Conservation (phyloP, 2,113 vertebrate species). For the Nycticebus coucang region DNA sequence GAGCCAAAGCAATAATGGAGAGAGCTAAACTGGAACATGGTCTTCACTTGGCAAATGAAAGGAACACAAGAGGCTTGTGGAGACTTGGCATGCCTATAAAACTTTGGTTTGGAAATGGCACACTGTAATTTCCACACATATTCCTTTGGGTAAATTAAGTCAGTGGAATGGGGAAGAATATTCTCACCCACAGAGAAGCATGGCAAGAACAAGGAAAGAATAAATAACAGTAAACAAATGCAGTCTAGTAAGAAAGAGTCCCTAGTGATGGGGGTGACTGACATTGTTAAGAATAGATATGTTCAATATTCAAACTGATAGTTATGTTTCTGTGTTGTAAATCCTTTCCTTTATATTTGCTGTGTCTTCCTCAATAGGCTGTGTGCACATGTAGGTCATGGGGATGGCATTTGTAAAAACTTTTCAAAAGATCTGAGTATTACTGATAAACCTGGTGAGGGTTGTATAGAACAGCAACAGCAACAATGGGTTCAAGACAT, state of each 20-base stretch:
- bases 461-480: neutral
- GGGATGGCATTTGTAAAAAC: neutral
- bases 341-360: neutral
- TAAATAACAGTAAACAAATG: neutral
- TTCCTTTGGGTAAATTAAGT: neutral
- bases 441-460: neutral
- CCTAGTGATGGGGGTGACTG: neutral
- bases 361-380: neutral
- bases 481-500: neutral
- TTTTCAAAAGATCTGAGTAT: neutral
- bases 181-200: neutral
- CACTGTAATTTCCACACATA: neutral
- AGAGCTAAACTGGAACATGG: neutral
- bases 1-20: neutral
- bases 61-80: neutral
- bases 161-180: neutral
- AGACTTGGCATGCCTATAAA: conserved; percentile 3
- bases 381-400: neutral
- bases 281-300: neutral
- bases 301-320: neutral
- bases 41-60: neutral
- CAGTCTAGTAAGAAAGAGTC: neutral
- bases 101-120: neutral
- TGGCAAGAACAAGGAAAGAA: neutral
- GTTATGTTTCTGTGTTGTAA: neutral